These are phyloP conservation scores for Alca torda DNA, from an alignment of 2,797 vertebrate species.

Conservation along the genomic window DNA sequence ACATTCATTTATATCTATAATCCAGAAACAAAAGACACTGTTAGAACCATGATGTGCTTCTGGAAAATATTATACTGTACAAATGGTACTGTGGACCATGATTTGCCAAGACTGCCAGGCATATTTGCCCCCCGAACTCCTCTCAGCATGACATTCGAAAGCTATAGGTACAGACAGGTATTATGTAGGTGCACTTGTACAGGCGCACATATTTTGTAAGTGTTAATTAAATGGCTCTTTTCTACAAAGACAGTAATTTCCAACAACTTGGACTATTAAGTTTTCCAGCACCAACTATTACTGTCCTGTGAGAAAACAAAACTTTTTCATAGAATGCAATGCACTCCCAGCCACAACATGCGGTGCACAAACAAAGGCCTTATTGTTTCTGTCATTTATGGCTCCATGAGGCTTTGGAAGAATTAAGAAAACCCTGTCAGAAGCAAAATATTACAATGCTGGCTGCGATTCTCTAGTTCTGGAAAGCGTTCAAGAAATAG, in stretches of 20 bases:
- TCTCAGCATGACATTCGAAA: not conserved
- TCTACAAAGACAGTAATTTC: not conserved
- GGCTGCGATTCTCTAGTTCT: not conserved
- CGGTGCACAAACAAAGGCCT: conserved; percentile 36
- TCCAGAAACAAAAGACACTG: conserved; percentile 19
- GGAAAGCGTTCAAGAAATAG: not conserved
- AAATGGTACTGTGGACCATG: not conserved
- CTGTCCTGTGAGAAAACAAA: not conserved
- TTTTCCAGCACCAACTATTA: conserved; percentile 6
- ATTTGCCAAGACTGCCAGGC: conserved; percentile 50
- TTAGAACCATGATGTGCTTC: conserved; percentile 37
- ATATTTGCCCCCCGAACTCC: not conserved
- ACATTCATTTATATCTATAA: conserved; percentile 82
- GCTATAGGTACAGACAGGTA: not conserved
- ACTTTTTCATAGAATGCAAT: not conserved
- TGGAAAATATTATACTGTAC: conserved; percentile 53
- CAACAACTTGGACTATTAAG: not conserved
- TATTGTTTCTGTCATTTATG: conserved; percentile 42
- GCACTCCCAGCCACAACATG: not conserved
- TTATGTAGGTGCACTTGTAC: not conserved
- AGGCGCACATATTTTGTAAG: not conserved
- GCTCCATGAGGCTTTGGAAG: conserved; percentile 3
- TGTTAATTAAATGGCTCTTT: not conserved
- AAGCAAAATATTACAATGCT: conserved; percentile 29
- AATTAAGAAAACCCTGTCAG: conserved; percentile 31